Evolutionary conservation across 2,888 invertebrate genomes (phyloP).

Genomic region (Caenorhabditis zanzibari): DNA sequence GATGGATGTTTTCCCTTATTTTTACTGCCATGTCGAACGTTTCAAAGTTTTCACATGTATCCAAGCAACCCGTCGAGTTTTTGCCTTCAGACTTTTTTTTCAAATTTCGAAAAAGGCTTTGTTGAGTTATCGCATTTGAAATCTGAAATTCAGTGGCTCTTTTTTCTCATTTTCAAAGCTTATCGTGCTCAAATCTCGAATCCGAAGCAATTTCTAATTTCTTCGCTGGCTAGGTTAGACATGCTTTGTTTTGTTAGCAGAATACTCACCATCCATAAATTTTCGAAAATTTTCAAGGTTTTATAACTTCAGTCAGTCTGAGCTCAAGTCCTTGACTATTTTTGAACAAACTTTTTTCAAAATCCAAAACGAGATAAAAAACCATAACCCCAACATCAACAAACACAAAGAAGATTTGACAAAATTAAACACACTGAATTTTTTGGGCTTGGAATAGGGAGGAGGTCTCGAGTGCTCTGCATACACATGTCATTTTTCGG

Average conservation of each 20-base stretch:
- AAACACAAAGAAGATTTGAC: constrained; percentile 21
- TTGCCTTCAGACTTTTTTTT: background rate
- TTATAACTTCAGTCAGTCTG: too few species aligned
- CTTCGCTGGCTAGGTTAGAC: too few species aligned
- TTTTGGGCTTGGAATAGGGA: constrained; percentile 1
- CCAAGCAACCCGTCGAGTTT: constrained; percentile 10
- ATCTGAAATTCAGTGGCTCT: background rate
- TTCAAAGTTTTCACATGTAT: background rate
- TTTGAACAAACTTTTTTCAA: background rate
- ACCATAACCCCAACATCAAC: background rate
- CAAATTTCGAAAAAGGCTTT: too few species aligned
- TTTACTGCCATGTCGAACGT: constrained; percentile 1
- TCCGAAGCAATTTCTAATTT: background rate
- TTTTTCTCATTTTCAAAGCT: background rate
- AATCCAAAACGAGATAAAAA: background rate
- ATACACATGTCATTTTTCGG: constrained; percentile 55
- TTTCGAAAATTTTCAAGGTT: too few species aligned
- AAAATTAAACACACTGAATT: constrained; percentile 43
- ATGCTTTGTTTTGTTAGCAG: too few species aligned
- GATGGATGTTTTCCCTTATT: constrained; percentile 3
- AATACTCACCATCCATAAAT: too few species aligned
- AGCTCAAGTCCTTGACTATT: too few species aligned
- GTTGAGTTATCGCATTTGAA: background rate
- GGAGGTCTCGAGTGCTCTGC: constrained; percentile 63
- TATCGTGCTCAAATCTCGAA: background rate